Conservation (phyloP, 2,113 vertebrate genomes). For the Ceyx melanurus region DNA sequence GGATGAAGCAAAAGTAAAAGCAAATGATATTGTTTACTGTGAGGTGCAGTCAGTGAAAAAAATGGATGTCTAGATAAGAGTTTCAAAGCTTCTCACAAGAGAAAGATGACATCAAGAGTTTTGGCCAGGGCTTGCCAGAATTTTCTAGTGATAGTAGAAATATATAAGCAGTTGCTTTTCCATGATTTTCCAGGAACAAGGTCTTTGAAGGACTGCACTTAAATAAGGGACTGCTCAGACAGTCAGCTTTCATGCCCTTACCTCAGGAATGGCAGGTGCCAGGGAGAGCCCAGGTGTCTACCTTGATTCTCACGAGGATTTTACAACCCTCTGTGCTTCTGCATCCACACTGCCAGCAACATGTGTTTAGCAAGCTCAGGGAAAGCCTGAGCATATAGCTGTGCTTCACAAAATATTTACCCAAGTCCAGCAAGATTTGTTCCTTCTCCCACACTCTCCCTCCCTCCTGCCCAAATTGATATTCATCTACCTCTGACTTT, state of each 20-base stretch:
- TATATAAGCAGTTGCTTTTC: background rate
- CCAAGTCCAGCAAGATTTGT: background rate
- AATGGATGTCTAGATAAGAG: background rate
- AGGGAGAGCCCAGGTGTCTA: background rate
- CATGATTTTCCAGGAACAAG: background rate
- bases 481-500: background rate
- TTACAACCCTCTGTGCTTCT: background rate
- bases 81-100: slow-evolving; percentile 6
- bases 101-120: background rate
- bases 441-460: background rate
- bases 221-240: background rate
- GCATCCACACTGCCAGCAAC: background rate
- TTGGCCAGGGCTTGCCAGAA: background rate
- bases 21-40: background rate
- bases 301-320: background rate
- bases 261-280: background rate
- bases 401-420: background rate
- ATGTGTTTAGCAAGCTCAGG: background rate
- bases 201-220: background rate
- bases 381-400: background rate
- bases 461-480: background rate
- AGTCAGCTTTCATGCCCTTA: background rate
- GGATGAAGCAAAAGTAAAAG: background rate
- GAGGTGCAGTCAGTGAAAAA: background rate
- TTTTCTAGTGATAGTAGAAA: background rate